Base-by-base conservation (phyloP, 2,797 vertebrate species). In the Chanos chanos region DNA sequence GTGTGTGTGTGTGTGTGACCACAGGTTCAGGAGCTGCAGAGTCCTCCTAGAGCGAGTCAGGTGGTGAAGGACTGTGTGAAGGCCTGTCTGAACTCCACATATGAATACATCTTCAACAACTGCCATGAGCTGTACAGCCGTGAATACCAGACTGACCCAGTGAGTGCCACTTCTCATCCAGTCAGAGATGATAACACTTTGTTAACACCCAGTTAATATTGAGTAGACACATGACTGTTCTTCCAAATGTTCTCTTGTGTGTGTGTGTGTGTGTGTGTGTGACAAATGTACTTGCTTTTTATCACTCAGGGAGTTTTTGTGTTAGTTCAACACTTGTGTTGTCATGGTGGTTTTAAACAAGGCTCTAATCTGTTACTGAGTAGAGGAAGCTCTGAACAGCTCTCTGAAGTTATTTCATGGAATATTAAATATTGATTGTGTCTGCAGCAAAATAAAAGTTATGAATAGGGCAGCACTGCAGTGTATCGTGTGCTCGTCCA, bases 21-120 rank as follows among this genome's bases (percentile, higher is more conserved):
- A 68, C 77, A 98, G 96, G 96, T 98, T 13, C 96, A 98, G 83
- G 96, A 98, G 78, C 84, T 99, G 45, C 95, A 97, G 84, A 96
- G 94, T 63, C 96, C 96, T 37, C 95, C 95, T 12, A 90, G 96
- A 68, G 95, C 95, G 13, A 96, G 95, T 72, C 94, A 97, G 73
- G 96, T 98, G 58, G 95, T 99, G 61, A 95, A 93, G 78, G 95
- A 97, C 73, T 99, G 96, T 34, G 96, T 98, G 21, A 97, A 96
- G 81, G 95, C 96, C 54, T 99, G 95, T 69, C 91, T 97, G 69
- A 99, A 97, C 81, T 97, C 95, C 56, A 97, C 94, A 34, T 99
- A 98, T 0, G 96, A 98, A 60, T 98, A 98, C 82, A 97, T 98
- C 81, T 98, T 98, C 87, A 97, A 96, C 84, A 98, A 98, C 72